A percentile compares a stretch with the other conserved stretches of the same genome.
phyloP scores from a whole-genome alignment of 2,888 invertebrate species.

The Macropis europaea region DNA sequence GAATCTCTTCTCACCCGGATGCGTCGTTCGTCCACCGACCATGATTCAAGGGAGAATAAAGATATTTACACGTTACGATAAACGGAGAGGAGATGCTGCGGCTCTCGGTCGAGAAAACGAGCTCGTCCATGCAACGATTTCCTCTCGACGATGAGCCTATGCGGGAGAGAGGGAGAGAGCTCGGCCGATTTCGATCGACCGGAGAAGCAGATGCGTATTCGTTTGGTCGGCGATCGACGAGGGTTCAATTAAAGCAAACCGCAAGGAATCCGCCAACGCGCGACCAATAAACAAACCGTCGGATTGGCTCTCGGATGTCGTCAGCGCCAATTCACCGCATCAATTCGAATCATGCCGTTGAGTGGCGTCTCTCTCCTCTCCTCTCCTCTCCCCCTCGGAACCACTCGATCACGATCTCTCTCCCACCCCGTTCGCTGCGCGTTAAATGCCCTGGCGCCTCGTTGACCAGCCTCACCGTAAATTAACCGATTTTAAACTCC shows the following conservation, averaged over 20 bases:
- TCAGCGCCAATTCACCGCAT: conserved; percentile 75
- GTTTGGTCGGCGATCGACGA: conserved; percentile 67
- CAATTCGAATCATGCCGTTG: conserved; percentile 74
- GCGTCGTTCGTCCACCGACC: too few relatives aligned
- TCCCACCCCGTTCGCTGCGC: conserved; percentile 54
- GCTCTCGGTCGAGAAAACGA: too few relatives aligned
- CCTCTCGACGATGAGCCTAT: not conserved
- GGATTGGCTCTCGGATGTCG: conserved; percentile 73
- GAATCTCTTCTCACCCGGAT: too few relatives aligned
- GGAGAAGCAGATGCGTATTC: conserved; percentile 39
- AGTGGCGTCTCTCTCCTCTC: conserved; percentile 65
- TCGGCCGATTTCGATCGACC: conserved; percentile 1
- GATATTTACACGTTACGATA: too few relatives aligned
- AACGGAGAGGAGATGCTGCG: too few relatives aligned
- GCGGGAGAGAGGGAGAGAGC: not conserved
- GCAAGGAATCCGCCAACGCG: conserved; percentile 72
- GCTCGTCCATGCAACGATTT: too few relatives aligned
- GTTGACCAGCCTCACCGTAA: conserved; percentile 73
- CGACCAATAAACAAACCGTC: conserved; percentile 73
- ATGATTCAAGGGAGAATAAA: too few relatives aligned
- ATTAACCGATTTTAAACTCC: conserved; percentile 73
- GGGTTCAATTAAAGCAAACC: conserved; percentile 67
- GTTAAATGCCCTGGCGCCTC: conserved; percentile 77
- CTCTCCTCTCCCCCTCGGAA: conserved; percentile 25
- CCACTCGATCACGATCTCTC: conserved; percentile 33